Conservation (phyloP, 2,797 vertebrate genomes). For the Siniperca undulata region DNA sequence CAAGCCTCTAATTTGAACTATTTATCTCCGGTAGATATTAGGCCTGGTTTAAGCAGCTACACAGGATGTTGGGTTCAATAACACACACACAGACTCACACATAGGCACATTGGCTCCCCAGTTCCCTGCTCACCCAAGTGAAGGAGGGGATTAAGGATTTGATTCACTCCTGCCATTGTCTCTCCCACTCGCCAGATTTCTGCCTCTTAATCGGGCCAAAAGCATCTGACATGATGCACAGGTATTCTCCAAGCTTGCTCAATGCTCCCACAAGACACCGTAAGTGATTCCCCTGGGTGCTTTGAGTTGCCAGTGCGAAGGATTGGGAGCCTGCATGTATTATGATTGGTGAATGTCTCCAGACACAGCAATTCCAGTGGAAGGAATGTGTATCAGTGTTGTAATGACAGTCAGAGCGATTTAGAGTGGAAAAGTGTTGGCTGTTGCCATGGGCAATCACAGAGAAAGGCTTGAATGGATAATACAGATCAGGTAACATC, state of each 20-base stretch:
- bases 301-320: slow-evolving; percentile 65
- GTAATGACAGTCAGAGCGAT: slow-evolving; percentile 79
- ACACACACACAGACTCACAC: slow-evolving; percentile 33
- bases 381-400: slow-evolving; percentile 73
- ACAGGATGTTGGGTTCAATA: slow-evolving; percentile 54
- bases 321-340: slow-evolving; percentile 67
- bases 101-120: slow-evolving; percentile 37
- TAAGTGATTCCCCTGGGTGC: slow-evolving; percentile 69
- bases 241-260: slow-evolving; percentile 70
- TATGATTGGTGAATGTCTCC: slow-evolving; percentile 75
- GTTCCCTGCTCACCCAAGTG: slow-evolving; percentile 66
- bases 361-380: slow-evolving; percentile 68
- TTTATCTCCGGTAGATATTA: slow-evolving; percentile 74
- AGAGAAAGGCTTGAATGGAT: slow-evolving; percentile 69
- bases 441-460: slow-evolving; percentile 76
- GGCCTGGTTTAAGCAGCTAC: slow-evolving; percentile 59
- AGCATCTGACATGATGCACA: slow-evolving; percentile 66
- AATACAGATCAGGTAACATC: slow-evolving; percentile 71
- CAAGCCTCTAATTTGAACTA: slow-evolving; percentile 69
- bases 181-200: slow-evolving; percentile 69
- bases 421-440: slow-evolving; percentile 71
- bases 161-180: slow-evolving; percentile 80
- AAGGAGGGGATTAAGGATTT: slow-evolving; percentile 80
- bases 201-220: slow-evolving; percentile 68
- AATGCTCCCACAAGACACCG: slow-evolving; percentile 54